Evolutionary conservation across 2,888 invertebrate genomes (phyloP), one percentile per base, ranked within the genome.

Genomic region (Caenorhabditis auriculariae): DNA sequence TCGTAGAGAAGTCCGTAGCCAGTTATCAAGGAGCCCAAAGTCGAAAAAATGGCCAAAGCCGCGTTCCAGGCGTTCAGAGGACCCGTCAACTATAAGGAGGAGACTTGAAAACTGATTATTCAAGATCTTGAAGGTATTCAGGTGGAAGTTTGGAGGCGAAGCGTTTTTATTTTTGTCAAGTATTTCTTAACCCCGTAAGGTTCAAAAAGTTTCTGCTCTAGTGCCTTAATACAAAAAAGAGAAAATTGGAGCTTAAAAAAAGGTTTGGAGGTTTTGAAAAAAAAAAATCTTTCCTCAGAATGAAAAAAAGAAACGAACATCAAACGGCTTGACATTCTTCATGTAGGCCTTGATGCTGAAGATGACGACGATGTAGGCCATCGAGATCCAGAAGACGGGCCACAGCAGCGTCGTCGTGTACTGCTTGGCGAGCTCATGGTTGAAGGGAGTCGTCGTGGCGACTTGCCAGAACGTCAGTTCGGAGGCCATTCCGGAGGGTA

Each of bases 51-150:
- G 15, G 79, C 79, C 27, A 79, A 60, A 59, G 71, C 66, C 9
- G 69, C 61, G 53, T 79, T 79, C 79, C 79, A 79, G 37, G 73
- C 50, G 45, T 75, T 72, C 26, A 79, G 61, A 0, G 68, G 65
- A 3, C 64, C 60, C 19, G 69, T 66, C 28, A 78, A 56, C 67
- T 77, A n/a, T n/a, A n/a, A n/a, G n/a, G n/a, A n/a, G n/a, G n/a
- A n/a, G 53, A n/a, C n/a, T n/a, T n/a, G n/a, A n/a, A n/a, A n/a
- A n/a, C n/a, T n/a, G n/a, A n/a, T n/a, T n/a, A n/a, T n/a, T n/a
- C n/a, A n/a, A n/a, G n/a, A n/a, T n/a, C n/a, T n/a, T n/a, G n/a
- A n/a, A n/a, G n/a, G n/a, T n/a, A n/a, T n/a, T n/a, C n/a, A n/a
- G n/a, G n/a, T n/a, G n/a, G n/a, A n/a, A n/a, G n/a, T n/a, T n/a